Evolutionary conservation across 1,140 invertebrate genomes (phyloP), one percentile per base, ranked within the genome.

Genomic region (Meteorus sp.): DNA sequence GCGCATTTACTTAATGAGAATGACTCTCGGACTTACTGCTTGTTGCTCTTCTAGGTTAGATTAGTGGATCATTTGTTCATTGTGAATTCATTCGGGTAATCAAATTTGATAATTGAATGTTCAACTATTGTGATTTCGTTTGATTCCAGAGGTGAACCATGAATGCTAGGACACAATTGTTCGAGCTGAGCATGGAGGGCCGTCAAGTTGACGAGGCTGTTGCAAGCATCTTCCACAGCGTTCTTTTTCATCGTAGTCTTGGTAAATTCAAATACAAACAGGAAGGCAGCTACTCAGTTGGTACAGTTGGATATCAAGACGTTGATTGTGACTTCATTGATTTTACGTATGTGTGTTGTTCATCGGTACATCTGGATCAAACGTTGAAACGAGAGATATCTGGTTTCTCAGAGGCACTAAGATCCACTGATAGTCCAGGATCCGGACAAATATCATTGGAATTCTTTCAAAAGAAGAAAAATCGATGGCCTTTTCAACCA

Each of bases 321-420:
- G 92, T 97, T 7, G 92, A 97, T 73, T 98, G 96, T 82, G 93
- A 98, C 80, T 97, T 96, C 74, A 92, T 99, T 62, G 95, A 98
- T 79, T 92, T 97, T 68, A 97, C 95, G 23, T 98, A 98, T 79
- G 95, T 97, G 1, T 93, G 94, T 76, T 95, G 93, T 80, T 89
- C 92, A 47, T 97, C 94, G 1, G 82, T 86, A 2, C 85, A 85
- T 44, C 81, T 98, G 1, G 88, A 90, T 45, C 82, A 85, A 33
- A 86, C 82, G 35, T 79, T 98, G 4, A 91, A 90, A 67, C 83
- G 85, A 48, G 92, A 95, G 70, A 91, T 97, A 55, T 88, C 88
- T 37, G 83, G 85, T 13, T 98, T 98, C 78, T 92, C 92, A 41
- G 91, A 95, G 69, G 86, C 89, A 25, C 77, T 97, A 29, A 83